Base-by-base conservation (phyloP, 2,888 invertebrate species). In the Leptarthrus brevirostris region DNA sequence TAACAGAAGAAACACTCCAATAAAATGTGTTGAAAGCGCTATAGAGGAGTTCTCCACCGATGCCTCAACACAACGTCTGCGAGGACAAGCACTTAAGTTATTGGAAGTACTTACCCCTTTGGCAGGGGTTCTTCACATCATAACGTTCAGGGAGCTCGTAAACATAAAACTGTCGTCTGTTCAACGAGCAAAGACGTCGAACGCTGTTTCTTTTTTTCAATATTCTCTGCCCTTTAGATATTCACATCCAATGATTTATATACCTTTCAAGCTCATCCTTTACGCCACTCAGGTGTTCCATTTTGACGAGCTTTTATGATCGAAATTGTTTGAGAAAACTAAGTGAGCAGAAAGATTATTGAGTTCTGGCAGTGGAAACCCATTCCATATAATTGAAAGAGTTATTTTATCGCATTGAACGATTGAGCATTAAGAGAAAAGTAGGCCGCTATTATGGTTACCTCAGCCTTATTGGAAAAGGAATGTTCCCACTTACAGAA, bases 71-170 rank as follows among this genome's bases (percentile, higher is more conserved):
- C 14, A 34, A 56, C 14, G 56, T 20, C 36, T 36, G 20, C 36
- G 36, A 58, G 26, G 58, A 58, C 58, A 58, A 58, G 58, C 36
- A 58, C 58, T 58, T 58, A 58, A 58, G 58, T 58, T 58, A 58
- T 58, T 58, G 58, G 18, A 56, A 36, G 58, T 36, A 36, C 34
- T 34, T 58, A 58, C 58, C 36, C 36, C 58, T 26, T 58, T 58
- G 20, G 58, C 34, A 5, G 58, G 36, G 14, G 36, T n/a, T 40
- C 36, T 36, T 34, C 58, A 58, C 58, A 20, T 58, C 58, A 36
- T n/a, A 58, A 20, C 36, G 58, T 58, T 20, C 18, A 56, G 18
- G 36, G 58, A 36, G 58, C 34, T 58, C 58, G 12, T 58, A 58
- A 58, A 58, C 58, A 58, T 58, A 20, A 58, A 58, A 30, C 18